Conservation (phyloP, 2,797 vertebrate genomes). For the Ispidina lecontei region DNA sequence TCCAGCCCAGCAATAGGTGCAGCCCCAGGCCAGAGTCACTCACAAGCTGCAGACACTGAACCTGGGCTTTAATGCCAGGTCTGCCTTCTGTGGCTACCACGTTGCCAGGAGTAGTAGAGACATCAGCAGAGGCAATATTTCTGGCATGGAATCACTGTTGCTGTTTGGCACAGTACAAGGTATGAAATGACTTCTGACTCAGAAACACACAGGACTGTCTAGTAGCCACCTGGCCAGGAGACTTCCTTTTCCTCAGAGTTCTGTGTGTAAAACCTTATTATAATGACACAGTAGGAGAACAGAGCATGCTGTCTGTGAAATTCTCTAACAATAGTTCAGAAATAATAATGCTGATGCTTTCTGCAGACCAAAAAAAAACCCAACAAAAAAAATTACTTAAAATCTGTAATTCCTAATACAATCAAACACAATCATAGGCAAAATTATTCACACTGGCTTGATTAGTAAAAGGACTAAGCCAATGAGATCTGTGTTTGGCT, state of each 20-base stretch:
- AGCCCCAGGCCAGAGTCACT: background rate
- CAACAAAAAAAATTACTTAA: background rate
- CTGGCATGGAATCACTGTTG: background rate
- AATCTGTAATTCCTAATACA: conserved; percentile 2
- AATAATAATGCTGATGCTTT: background rate
- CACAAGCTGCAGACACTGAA: accelerated
- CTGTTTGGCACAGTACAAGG: background rate
- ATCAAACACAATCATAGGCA: conserved; percentile 12
- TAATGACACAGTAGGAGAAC: background rate
- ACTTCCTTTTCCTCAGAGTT: background rate
- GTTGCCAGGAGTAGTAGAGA: background rate
- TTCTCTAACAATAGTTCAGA: background rate
- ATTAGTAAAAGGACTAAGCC: background rate
- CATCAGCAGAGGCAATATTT: background rate
- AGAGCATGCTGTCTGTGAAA: background rate
- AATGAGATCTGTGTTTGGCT: background rate
- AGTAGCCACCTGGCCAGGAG: background rate
- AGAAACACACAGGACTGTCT: background rate
- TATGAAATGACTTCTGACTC: background rate
- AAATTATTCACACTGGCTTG: conserved; percentile 7
- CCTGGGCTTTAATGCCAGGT: background rate
- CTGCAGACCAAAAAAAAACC: background rate
- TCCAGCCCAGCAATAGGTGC: background rate
- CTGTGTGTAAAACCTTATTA: background rate
- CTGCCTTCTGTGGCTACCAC: accelerated